Base-by-base conservation (phyloP, 2,888 invertebrate genomes). In the Subacronicta megacephala region DNA sequence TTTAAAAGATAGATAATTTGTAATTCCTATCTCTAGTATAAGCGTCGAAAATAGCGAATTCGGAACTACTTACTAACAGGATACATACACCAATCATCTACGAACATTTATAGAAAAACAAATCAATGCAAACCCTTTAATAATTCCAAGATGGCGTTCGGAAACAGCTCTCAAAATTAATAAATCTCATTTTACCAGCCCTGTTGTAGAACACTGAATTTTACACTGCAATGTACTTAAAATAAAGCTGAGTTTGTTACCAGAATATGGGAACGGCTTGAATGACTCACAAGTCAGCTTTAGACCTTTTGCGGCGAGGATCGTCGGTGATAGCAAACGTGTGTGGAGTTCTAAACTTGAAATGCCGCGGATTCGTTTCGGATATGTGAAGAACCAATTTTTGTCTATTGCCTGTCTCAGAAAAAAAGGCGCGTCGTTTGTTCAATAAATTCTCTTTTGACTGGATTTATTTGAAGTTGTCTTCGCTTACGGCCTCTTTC, bases 261-360 rank as follows among this genome's bases (percentile, higher is more conserved):
- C n/a, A 56, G 59, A 52, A 61, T 52, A 42, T 62, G 58, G 64
- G 62, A 43, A 53, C 49, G 57, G 62, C 55, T 54, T 38, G 56
- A 46, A 54, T 73, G 74, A 77, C 66, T 81, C 73, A 73, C 53
- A 57, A 66, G 61, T 67, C 62, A 62, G 54, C 62, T 64, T 65
- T 69, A 67, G 63, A 66, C 69, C 55, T 65, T 72, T 69, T 73
- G 62, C 61, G 33, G 43, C 36, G 54, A 56, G 44, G 54, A 63
- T 58, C 49, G 51, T 23, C 40, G 44, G 20, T 60, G 55, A 60
- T 62, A 36, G 62, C 57, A 53, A 59, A 70, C 70, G 67, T 73
- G 67, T 73, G 45, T 29, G 36, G 52, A 26, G 62, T 58, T 55
- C 61, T 64, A 66, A 69, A 64, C 54, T 64, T 55, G 44, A 59